phyloP scores from a whole-genome alignment of 2,113 vertebrate species.

The Atrichornis clamosus region DNA sequence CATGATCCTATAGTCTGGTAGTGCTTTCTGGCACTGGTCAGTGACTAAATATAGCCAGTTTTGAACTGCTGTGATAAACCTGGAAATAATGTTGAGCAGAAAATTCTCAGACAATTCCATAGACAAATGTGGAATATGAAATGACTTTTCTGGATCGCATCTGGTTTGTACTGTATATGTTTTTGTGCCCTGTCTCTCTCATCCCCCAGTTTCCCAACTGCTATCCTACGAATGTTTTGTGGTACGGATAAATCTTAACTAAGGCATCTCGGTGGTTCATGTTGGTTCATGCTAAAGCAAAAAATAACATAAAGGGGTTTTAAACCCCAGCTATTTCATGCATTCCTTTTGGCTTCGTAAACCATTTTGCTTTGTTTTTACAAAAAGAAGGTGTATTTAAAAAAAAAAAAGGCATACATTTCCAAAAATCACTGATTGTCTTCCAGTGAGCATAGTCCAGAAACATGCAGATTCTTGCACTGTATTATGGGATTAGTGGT shows the following conservation, averaged over 20 bases:
- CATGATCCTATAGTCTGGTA: constrained; percentile 54
- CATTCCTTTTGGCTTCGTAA: constrained; percentile 58
- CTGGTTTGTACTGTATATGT: background rate
- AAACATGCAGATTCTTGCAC: constrained; percentile 34
- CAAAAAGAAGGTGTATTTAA: background rate
- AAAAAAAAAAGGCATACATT: background rate
- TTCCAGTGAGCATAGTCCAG: background rate
- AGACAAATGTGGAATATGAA: constrained; percentile 47
- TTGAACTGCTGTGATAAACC: constrained; percentile 15
- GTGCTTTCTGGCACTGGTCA: constrained; percentile 47
- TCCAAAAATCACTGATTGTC: constrained; percentile 13
- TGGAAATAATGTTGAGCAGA: constrained; percentile 54
- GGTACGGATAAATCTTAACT: constrained; percentile 20
- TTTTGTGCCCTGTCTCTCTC: background rate
- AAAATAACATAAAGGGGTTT: constrained; percentile 17
- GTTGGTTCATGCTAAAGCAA: constrained; percentile 41
- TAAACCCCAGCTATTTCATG: constrained; percentile 30
- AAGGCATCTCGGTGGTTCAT: constrained; percentile 19
- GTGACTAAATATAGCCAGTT: constrained; percentile 52
- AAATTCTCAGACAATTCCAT: constrained; percentile 60
- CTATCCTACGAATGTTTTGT: background rate
- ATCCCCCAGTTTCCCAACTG: background rate
- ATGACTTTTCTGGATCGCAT: background rate
- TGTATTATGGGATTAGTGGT: constrained; percentile 10
- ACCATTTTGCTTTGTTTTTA: constrained; percentile 36